A percentile compares a stretch with the other conserved stretches of the same genome.
These are phyloP conservation scores for Drosophila testacea DNA, from an alignment of 2,888 invertebrate genomes.

Conservation along the genomic window DNA sequence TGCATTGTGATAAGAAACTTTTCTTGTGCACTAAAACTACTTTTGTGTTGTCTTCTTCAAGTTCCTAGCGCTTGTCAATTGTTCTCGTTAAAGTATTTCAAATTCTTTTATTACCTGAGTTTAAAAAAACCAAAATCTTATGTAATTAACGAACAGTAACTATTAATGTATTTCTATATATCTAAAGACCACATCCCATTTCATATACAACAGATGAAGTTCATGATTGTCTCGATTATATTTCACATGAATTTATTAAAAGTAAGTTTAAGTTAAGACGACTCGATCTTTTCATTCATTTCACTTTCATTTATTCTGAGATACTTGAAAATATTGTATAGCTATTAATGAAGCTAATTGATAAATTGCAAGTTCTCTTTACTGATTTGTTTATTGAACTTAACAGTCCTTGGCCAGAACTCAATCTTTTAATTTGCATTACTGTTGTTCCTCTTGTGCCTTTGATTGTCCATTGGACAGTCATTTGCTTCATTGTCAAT, in stretches of 20 bases:
- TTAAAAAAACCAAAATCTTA: background rate
- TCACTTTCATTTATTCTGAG: background rate
- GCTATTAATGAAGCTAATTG: constrained; percentile 17
- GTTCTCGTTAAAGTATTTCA: constrained; percentile 21
- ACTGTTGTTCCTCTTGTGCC: constrained; percentile 8
- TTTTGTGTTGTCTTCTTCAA: constrained; percentile 60
- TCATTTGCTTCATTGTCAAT: constrained; percentile 77
- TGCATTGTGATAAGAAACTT: constrained; percentile 62
- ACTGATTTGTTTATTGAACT: constrained; percentile 25
- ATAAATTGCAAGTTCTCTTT: constrained; percentile 3
- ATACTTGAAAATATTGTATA: background rate
- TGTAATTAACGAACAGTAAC: background rate
- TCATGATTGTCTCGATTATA: background rate
- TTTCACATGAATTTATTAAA: background rate
- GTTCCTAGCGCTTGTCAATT: constrained; percentile 59
- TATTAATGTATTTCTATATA: background rate
- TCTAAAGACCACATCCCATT: background rate
- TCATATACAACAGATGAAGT: background rate
- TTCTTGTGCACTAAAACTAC: constrained; percentile 48
- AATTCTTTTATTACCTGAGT: constrained; percentile 5
- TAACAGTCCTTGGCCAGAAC: constrained; percentile 4
- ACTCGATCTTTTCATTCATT: background rate
- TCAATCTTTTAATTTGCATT: constrained; percentile 5
- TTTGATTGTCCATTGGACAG: constrained; percentile 59
- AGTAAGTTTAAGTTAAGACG: too few relatives aligned